Conservation (phyloP, 2,888 invertebrate genomes). For the Mythimna vitellina region DNA sequence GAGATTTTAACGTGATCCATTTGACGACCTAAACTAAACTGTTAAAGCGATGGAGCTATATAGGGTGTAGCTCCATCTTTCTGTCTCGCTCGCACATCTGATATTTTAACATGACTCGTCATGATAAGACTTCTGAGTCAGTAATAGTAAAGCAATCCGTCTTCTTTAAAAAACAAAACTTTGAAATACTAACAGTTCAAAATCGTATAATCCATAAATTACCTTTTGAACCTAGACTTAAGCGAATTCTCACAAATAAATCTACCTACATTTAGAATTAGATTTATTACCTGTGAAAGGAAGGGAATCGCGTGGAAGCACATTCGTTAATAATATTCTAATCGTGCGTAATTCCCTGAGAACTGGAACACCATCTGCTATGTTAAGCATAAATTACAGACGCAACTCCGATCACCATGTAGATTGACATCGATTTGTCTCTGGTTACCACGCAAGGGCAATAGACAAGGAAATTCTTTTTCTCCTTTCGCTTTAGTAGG, state of each 20-base stretch:
- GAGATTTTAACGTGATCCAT: no score
- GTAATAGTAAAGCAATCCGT: not conserved
- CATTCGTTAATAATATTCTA: slow-evolving; percentile 47
- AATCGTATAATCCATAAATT: slow-evolving; percentile 19
- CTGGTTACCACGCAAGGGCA: slow-evolving; percentile 24
- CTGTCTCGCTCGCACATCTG: no score
- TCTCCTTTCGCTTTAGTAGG: not conserved
- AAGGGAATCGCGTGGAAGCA: slow-evolving; percentile 28
- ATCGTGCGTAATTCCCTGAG: slow-evolving; percentile 54
- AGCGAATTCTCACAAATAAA: slow-evolving; percentile 25
- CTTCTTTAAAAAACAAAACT: slow-evolving; percentile 1
- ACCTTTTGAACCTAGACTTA: slow-evolving; percentile 13
- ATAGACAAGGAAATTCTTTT: slow-evolving; percentile 17
- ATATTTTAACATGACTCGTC: no score
- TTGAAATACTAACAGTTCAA: not conserved
- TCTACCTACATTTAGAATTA: slow-evolving; percentile 47
- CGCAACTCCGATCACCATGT: slow-evolving; percentile 35
- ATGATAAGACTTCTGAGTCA: not conserved
- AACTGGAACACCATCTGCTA: slow-evolving; percentile 59
- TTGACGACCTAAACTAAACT: no score
- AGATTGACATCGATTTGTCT: slow-evolving; percentile 54
- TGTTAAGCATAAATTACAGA: slow-evolving; percentile 47
- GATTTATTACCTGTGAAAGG: slow-evolving; percentile 50
- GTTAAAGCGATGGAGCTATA: no score
- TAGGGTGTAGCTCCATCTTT: no score